Conservation (phyloP, 1,140 invertebrate genomes). For the Drosophila pandora region DNA sequence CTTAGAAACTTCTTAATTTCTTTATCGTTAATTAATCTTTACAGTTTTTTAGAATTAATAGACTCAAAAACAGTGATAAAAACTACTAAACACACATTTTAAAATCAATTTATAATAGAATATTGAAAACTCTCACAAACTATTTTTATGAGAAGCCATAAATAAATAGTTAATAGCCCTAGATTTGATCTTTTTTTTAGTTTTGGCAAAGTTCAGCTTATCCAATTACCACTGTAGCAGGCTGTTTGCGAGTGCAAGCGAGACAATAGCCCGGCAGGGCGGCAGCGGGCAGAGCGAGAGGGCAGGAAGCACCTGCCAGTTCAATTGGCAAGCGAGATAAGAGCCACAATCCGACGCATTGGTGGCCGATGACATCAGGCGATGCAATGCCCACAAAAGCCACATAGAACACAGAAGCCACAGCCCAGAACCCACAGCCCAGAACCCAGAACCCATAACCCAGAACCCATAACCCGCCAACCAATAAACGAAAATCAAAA, state of each 20-base stretch:
- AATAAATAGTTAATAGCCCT: no score
- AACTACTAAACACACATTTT: no score
- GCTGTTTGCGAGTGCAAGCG: background rate
- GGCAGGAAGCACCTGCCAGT: conserved; percentile 24
- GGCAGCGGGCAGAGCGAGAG: background rate
- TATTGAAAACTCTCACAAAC: no score
- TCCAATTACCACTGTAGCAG: conserved; percentile 11
- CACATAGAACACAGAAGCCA: background rate
- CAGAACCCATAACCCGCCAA: no score
- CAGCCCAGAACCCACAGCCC: background rate
- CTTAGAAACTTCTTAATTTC: no score
- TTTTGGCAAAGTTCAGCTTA: background rate
- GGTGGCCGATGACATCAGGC: conserved; percentile 70
- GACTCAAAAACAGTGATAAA: no score
- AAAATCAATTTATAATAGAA: no score
- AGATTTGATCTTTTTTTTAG: no score
- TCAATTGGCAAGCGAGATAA: conserved; percentile 48
- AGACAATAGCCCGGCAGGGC: conserved; percentile 4
- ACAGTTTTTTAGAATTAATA: no score
- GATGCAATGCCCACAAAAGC: conserved; percentile 36
- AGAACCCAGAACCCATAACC: background rate
- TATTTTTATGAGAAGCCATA: no score
- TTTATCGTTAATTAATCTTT: no score
- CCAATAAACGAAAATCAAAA: no score
- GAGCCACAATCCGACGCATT: conserved; percentile 53